phyloP scores from a whole-genome alignment of 2,888 invertebrate genomes.

The Steinernema hermaphroditum region DNA sequence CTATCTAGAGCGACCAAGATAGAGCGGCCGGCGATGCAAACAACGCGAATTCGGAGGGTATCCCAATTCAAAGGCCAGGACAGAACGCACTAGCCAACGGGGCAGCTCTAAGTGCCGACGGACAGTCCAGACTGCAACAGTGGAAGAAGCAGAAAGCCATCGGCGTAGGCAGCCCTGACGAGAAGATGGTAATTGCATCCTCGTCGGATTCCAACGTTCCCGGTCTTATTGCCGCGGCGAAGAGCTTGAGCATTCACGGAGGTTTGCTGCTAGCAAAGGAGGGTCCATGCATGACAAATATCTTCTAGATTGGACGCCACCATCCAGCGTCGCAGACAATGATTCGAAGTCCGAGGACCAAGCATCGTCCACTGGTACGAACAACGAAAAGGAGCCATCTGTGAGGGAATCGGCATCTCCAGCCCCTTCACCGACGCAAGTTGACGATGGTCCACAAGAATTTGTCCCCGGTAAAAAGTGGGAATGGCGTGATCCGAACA shows the following conservation, averaged over 20 bases:
- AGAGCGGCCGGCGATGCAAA: constrained; percentile 35
- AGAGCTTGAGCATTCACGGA: constrained; percentile 23
- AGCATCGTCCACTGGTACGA: constrained; percentile 8
- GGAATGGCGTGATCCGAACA: constrained; percentile 55
- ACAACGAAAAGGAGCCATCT: constrained; percentile 15
- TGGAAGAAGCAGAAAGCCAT: constrained; percentile 36
- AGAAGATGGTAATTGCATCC: neutral
- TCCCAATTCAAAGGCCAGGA: constrained; percentile 38
- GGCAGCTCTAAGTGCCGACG: constrained; percentile 28
- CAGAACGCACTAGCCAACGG: constrained; percentile 29
- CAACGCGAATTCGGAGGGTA: constrained; percentile 40
- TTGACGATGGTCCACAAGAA: constrained; percentile 46
- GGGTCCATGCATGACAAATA: neutral
- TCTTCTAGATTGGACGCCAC: constrained; percentile 19
- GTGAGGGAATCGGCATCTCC: constrained; percentile 21
- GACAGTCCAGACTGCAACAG: constrained; percentile 42
- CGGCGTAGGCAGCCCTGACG: constrained; percentile 10
- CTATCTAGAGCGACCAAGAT: constrained; percentile 36
- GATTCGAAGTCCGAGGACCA: constrained; percentile 18
- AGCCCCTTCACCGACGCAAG: neutral
- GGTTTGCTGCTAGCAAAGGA: neutral
- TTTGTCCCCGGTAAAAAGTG: constrained; percentile 59
- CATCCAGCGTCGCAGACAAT: neutral
- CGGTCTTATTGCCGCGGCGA: neutral
- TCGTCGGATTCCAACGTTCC: constrained; percentile 18